These are phyloP conservation scores for Egretta garzetta DNA, from an alignment of 2,113 vertebrate species.

Conservation along the genomic window DNA sequence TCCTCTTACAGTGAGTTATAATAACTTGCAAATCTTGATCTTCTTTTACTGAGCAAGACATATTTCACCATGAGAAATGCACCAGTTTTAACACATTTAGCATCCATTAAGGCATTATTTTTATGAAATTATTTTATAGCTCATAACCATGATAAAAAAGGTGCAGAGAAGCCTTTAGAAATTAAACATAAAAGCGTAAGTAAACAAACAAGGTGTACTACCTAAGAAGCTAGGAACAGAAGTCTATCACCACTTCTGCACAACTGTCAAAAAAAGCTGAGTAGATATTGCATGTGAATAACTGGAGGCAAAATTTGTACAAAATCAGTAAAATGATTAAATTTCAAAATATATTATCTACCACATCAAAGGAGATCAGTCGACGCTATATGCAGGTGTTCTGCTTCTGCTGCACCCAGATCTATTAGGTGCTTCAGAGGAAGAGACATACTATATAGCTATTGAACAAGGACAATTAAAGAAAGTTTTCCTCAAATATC, in stretches of 20 bases:
- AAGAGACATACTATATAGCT: not conserved
- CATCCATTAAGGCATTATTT: not conserved
- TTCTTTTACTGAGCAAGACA: not conserved
- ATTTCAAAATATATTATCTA: not conserved
- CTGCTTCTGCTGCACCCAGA: not conserved
- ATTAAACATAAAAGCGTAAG: not conserved
- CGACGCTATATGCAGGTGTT: not conserved
- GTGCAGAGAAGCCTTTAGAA: not conserved
- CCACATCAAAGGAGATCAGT: not conserved
- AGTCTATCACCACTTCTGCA: not conserved
- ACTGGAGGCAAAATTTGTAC: not conserved
- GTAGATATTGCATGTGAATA: not conserved
- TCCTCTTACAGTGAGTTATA: not conserved
- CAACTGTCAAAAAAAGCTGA: not conserved
- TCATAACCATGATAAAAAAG: not conserved
- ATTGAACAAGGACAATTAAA: not conserved
- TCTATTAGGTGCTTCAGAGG: not conserved
- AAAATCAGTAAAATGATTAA: not conserved
- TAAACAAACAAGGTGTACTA: not conserved
- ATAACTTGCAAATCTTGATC: not conserved
- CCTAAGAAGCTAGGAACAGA: not conserved
- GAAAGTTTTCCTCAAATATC: not conserved
- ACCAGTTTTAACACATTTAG: not conserved
- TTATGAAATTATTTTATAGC: not conserved
- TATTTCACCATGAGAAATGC: not conserved